Conservation (phyloP, 2,888 invertebrate species). For the Lottia scabra region DNA sequence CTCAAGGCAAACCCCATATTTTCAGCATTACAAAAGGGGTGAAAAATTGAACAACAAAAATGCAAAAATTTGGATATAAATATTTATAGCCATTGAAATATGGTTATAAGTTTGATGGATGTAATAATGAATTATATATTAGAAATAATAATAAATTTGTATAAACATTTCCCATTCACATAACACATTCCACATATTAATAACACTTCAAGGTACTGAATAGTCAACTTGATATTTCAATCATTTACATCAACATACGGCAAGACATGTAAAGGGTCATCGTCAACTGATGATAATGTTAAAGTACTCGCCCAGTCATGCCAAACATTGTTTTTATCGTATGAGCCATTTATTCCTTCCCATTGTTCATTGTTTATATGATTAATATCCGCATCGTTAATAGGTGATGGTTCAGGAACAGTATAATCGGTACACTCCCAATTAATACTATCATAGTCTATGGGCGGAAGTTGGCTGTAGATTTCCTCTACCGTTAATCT, state of each 20-base stretch:
- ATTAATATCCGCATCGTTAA: constrained; percentile 57
- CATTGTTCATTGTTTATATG: constrained; percentile 66
- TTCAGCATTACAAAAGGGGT: too few species aligned
- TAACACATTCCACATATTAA: constrained; percentile 6
- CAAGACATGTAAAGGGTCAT: constrained; percentile 88
- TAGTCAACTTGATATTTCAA: constrained; percentile 23
- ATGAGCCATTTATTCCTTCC: constrained; percentile 72
- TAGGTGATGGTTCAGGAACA: constrained; percentile 61
- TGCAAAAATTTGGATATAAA: neutral
- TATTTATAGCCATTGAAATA: constrained; percentile 9
- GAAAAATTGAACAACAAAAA: too few species aligned
- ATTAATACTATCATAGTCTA: constrained; percentile 75
- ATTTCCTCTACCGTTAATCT: constrained; percentile 68
- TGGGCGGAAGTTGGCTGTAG: constrained; percentile 77
- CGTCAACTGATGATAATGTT: constrained; percentile 80
- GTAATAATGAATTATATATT: constrained; percentile 3
- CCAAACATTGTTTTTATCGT: constrained; percentile 75
- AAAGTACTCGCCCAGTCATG: constrained; percentile 93
- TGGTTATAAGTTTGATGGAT: constrained; percentile 18
- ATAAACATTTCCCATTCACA: constrained; percentile 3
- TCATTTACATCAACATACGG: constrained; percentile 97
- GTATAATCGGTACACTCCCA: constrained; percentile 72
- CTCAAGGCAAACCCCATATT: too few species aligned
- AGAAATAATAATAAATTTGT: neutral
- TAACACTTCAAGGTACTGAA: neutral